Conservation (phyloP, 2,888 invertebrate genomes). For the Spodoptera littoralis region DNA sequence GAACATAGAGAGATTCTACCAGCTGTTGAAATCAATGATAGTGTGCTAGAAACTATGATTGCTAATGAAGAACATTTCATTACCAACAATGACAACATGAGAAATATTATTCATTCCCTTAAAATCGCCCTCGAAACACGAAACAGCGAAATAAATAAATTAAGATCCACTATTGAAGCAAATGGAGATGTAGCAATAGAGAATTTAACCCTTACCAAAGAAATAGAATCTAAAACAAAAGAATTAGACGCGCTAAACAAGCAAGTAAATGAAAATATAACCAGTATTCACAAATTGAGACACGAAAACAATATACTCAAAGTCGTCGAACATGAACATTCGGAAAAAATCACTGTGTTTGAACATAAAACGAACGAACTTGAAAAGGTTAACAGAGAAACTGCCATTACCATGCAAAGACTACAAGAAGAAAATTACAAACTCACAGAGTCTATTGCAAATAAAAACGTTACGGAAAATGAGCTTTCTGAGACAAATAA, state of each 20-base stretch:
- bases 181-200: conserved; percentile 29
- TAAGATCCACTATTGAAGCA: conserved; percentile 61
- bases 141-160: conserved; percentile 70
- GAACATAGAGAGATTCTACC: conserved; percentile 52
- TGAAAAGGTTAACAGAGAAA: conserved; percentile 57
- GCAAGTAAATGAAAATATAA: conserved; percentile 60
- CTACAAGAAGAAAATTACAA: conserved; percentile 62
- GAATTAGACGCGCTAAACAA: conserved; percentile 55
- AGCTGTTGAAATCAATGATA: conserved; percentile 63
- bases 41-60: conserved; percentile 72
- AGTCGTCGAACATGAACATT: conserved; percentile 60
- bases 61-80: conserved; percentile 76
- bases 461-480: conserved; percentile 47
- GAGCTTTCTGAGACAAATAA: conserved; percentile 55
- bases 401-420: conserved; percentile 43
- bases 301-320: conserved; percentile 60
- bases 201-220: conserved; percentile 49
- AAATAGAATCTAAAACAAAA: conserved; percentile 62
- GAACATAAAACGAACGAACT: conserved; percentile 57
- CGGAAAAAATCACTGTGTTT: conserved; percentile 55
- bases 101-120: conserved; percentile 76
- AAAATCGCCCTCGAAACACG: conserved; percentile 69
- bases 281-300: conserved; percentile 63
- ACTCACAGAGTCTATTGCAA: conserved; percentile 49
- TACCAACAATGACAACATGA: conserved; percentile 81